Evolutionary conservation across 2,888 invertebrate species (phyloP).

Genomic region (Neoscelio sp.): DNA sequence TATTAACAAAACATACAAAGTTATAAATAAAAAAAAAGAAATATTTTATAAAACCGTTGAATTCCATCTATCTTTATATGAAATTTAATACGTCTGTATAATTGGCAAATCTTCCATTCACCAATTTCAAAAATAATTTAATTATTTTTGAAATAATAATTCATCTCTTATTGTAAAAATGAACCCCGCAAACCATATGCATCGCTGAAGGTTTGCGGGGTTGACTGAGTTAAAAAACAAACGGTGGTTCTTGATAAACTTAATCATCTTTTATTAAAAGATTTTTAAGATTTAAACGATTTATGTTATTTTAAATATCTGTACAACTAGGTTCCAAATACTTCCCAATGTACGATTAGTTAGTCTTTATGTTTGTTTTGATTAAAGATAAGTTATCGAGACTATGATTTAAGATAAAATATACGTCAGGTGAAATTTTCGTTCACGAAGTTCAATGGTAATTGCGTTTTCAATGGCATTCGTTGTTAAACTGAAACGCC

Average conservation of each 20-base stretch:
- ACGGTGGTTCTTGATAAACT: constrained; percentile 71
- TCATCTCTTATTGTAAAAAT: constrained; percentile 51
- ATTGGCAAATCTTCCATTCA: too few species aligned
- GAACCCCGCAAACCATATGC: constrained; percentile 28
- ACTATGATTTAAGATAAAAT: too few species aligned
- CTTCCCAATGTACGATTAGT: not conserved
- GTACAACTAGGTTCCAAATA: not conserved
- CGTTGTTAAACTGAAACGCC: constrained; percentile 30
- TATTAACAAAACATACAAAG: too few species aligned
- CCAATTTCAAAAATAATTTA: too few species aligned
- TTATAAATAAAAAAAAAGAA: too few species aligned
- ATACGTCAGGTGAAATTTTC: too few species aligned
- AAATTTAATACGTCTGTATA: too few species aligned
- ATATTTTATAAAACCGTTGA: too few species aligned
- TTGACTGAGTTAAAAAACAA: constrained; percentile 84
- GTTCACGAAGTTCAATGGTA: constrained; percentile 4
- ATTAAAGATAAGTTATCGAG: not conserved
- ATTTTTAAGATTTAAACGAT: too few species aligned
- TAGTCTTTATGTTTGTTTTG: not conserved
- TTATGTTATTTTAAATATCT: too few species aligned
- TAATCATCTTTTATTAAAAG: constrained; percentile 64
- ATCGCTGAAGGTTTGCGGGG: constrained; percentile 84
- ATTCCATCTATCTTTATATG: too few species aligned
- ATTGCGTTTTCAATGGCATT: constrained; percentile 32
- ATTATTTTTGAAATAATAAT: too few species aligned